Base-by-base conservation (phyloP, 1,140 invertebrate genomes). In the Portunus trituberculatus region DNA sequence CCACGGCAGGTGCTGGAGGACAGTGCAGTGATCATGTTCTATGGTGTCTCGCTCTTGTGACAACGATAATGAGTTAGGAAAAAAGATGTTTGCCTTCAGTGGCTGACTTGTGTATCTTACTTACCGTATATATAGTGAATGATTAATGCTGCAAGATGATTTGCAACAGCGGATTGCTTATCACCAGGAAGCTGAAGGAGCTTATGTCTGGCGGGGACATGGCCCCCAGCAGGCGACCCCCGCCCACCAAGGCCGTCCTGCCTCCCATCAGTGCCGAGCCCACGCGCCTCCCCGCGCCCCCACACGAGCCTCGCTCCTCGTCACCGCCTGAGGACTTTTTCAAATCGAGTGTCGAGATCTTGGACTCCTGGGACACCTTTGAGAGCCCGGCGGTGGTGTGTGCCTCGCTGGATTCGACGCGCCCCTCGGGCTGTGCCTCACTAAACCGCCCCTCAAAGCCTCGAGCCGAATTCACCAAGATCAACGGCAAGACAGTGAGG, bases 151-250 rank as follows among this genome's bases (percentile, higher is more conserved):
- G 84, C 94, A 95, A 94, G 91, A 96, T 96, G 96, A 96, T 96
- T 48, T 96, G 96, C 93, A 96, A 96, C 95, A 96, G 96, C 84
- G 96, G 96, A 20, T 94, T 96, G 48, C 88, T 96, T 8, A 95
- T 96, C 45, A 96, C 96, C 28, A 93, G 96, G n/a, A 96, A 96
- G 31, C 86, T 96, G 83, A 96, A 96, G 91, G 96, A 96, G 88
- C 93, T 96, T 28, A 86, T 96, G 48, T 94, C 92, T 6, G 96
- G 96, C 31, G 95, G 92, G 39, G 92, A 92, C 46, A 76, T 91
- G 29, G 82, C 89, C 28, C 90, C 93, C 87, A 86, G 20, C 84
- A 94, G 95, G 84, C 92, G 93, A 52, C 39, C 95, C 45, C n/a
- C 91, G 90, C 45, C 92, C 59, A 83, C 93, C 93, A 95, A 91